Base-by-base conservation (phyloP, 1,140 invertebrate genomes). In the Platorchestia sp. region DNA sequence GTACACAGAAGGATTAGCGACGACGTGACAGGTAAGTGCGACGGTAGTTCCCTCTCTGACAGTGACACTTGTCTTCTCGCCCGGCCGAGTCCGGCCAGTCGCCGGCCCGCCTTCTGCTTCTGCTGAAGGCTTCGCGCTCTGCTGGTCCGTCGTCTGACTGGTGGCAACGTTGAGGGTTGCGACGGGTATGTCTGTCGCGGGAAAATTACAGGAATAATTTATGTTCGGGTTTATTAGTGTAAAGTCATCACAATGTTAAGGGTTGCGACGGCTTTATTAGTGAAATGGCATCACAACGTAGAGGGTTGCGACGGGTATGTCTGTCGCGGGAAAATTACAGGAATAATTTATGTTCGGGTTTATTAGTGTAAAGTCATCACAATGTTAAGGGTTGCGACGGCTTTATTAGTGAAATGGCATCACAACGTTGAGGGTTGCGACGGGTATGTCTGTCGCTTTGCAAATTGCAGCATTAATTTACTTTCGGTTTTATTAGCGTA, bases 1-100 rank as follows among this genome's bases (percentile, higher is more conserved):
- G 47, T 96, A 96, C 19, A 95, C 96, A 53, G 93, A 51, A 14
- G 96, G 96, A 86, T 96, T 96, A 41, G 96, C 96, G 87, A 96
- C 95, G 42, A 96, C 89, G 89, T 95, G 95, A 86, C 96, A 96
- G 42, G 95, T 95, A 53, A 96, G 95, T 19, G 95, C 87, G 10
- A 96, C 95, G 89, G 95, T 90, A 7, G 95, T 93, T 45, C 96
- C 95, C 43, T 96, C 96, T 89, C 95, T 42, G 27, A 89, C 95
- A 53, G 86, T 93, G 43, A 93, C 45, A 44, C 91, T 93, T 44
- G 91, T 93, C 45, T 93, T 93, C 91, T 93, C 91, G 14, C 91
- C 91, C 45, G 45, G 91, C 41, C 91, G 43, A 44, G 14, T 40
- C 45, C 91, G 91, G 6, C 91, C 43, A 10, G 44, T 41, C 44